Evolutionary conservation across 2,797 vertebrate genomes (phyloP), one percentile per base, ranked within the genome.

Genomic region (Crenichthys baileyi): DNA sequence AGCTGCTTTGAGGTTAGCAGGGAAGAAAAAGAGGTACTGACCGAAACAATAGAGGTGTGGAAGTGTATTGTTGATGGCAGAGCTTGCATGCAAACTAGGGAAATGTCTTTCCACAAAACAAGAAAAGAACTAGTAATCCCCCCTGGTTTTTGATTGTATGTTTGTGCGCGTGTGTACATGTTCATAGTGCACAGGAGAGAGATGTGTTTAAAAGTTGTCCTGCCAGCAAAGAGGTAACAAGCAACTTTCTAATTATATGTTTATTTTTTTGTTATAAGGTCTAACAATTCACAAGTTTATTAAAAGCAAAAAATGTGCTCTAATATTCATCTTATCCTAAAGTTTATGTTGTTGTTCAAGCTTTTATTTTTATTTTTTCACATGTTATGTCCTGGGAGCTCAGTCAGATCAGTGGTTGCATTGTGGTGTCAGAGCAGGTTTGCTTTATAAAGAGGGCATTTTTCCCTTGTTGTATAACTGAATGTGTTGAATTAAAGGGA

Each of bases 21-120:
- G 72, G 73, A 75, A 89, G 78, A 83, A 82, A 87, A 76, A 85
- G 60, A 90, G 88, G 90, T 84, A 85, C 88, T 87, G 78, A 76
- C 85, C 60, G 7, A 88, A 88, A 91, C 88, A 91, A 93, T 89
- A 85, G 85, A 90, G 80, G 78, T 83, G 85, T 86, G 81, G 80
- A 83, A 75, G 70, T 88, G 68, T 83, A 81, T 91, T 93, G 89
- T 94, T 93, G 84, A 85, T 58, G 67, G 83, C 55, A 70, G 76
- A 91, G 75, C 78, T 78, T 86, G 63, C 82, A 83, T 83, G 86
- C 83, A 91, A 91, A 79, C 78, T 79, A 79, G 68, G 87, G 85
- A 89, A 89, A 92, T 90, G 85, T 91, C 77, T 91, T 90, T 92
- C 84, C 76, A 79, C 80, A 86, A 83, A 77, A 79, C 26, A 56